These are phyloP conservation scores for Drosophila subquinaria DNA, from an alignment of 2,888 invertebrate genomes.

Conservation along the genomic window DNA sequence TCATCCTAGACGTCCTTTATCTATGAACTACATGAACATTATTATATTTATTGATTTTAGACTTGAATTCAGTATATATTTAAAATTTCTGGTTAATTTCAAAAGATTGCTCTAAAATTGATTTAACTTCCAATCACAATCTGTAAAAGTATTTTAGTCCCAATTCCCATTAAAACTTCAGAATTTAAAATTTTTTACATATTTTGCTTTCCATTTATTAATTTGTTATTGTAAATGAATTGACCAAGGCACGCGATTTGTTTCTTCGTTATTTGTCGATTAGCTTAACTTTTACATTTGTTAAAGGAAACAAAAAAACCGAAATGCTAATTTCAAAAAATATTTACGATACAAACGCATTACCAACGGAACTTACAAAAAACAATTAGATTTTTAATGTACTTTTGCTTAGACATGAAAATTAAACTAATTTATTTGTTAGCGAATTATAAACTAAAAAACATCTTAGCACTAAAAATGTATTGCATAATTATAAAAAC, in stretches of 20 bases:
- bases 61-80: no score
- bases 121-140: no score
- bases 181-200: slow-evolving; percentile 33
- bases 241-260: slow-evolving; percentile 72
- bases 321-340: slow-evolving; percentile 23
- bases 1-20: no score
- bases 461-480: slow-evolving; percentile 69
- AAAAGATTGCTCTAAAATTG: background rate
- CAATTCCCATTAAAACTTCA: slow-evolving; percentile 2
- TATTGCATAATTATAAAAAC: slow-evolving; percentile 59
- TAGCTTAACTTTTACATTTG: slow-evolving; percentile 28
- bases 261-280: slow-evolving; percentile 39
- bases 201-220: slow-evolving; percentile 69
- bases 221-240: slow-evolving; percentile 76
- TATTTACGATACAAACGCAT: slow-evolving; percentile 46
- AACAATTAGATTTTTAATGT: slow-evolving; percentile 49
- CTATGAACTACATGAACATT: no score
- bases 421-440: slow-evolving; percentile 75
- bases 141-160: background rate
- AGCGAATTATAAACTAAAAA: slow-evolving; percentile 76
- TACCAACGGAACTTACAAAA: slow-evolving; percentile 61
- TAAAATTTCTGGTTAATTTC: no score
- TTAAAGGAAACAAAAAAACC: slow-evolving; percentile 9
- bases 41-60: no score
- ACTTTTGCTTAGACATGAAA: slow-evolving; percentile 64